Evolutionary conservation across 2,797 vertebrate genomes (phyloP), one percentile per base, ranked within the genome.

Genomic region (Pseudotriccus pelzelni): DNA sequence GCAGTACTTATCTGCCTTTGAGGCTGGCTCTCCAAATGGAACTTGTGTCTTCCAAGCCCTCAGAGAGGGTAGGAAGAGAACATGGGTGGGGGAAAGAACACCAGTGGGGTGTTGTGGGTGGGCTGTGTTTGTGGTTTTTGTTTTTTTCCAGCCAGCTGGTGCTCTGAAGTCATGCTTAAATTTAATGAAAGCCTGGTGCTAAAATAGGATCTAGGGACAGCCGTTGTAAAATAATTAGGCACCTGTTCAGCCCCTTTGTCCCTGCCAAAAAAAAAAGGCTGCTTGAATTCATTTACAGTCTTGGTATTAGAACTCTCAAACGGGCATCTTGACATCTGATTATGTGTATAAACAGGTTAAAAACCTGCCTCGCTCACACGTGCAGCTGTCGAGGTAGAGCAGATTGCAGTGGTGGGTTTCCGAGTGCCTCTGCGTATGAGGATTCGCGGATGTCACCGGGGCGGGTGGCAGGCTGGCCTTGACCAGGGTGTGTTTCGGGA

Each of bases 91-190:
- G 75, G 60, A 76, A 91, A 62, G 82, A 93, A 77, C 89, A 87
- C 79, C 69, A 68, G 92, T 58, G 74, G 74, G 80, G 88, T 84
- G 73, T 63, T 84, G 90, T 88, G 95, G 59, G 93, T 90, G 86
- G 93, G 80, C 19, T 94, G 90, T 90, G 62, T 86, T 94, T 91
- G 62, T 92, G 47, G 10, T 22, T 86, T 90, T 88, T 74, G 73
- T 37, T 87, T 91, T 82, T 32, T 72, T 60, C 67, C 84, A 64
- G 55, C 89, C 93, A 96, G 94, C 89, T 93, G 94, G 89, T 91
- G 20, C 75, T 87, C 75, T 94, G 91, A 93, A 96, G 92, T 87
- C 87, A 94, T 92, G 84, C 93, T 95, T 92, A 85, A 72, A 92
- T 95, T 87, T 92, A 92, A 87, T 92, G 50, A 92, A 81, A 78